Evolutionary conservation across 2,113 vertebrate genomes (phyloP).

Genomic region (Corythornis madagascariensis): DNA sequence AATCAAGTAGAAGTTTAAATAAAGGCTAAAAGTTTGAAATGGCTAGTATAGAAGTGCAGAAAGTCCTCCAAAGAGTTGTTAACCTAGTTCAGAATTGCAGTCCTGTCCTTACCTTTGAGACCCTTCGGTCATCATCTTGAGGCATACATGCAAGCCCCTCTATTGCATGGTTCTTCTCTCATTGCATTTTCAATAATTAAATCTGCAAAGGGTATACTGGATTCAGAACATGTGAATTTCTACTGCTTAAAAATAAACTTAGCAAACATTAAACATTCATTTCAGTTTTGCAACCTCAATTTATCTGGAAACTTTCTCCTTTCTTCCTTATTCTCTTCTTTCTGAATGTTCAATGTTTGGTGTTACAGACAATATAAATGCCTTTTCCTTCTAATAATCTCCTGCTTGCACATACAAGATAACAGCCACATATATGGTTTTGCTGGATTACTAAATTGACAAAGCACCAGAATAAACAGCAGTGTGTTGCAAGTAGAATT

Average conservation of each 20-base stretch:
- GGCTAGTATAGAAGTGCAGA: background rate
- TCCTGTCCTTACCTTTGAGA: background rate
- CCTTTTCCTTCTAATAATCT: constrained; percentile 35
- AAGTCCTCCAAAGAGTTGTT: background rate
- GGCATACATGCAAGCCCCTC: background rate
- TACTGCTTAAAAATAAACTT: constrained; percentile 9
- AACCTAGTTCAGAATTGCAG: background rate
- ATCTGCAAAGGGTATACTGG: background rate
- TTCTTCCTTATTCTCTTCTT: background rate
- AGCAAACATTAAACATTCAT: background rate
- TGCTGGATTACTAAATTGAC: constrained; percentile 36
- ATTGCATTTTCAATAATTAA: background rate
- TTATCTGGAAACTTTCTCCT: background rate
- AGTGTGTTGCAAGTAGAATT: background rate
- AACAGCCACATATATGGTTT: background rate
- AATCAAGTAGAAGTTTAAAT: background rate
- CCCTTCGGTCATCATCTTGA: background rate
- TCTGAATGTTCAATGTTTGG: background rate
- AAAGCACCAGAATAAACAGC: constrained; percentile 38
- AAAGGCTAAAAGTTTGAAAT: background rate
- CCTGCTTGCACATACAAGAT: constrained; percentile 10
- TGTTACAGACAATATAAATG: constrained; percentile 26
- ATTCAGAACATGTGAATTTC: background rate
- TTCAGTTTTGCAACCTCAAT: background rate
- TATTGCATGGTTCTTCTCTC: background rate